These are phyloP conservation scores for Hippocampus comes DNA, from an alignment of 2,113 vertebrate species.

Conservation along the genomic window DNA sequence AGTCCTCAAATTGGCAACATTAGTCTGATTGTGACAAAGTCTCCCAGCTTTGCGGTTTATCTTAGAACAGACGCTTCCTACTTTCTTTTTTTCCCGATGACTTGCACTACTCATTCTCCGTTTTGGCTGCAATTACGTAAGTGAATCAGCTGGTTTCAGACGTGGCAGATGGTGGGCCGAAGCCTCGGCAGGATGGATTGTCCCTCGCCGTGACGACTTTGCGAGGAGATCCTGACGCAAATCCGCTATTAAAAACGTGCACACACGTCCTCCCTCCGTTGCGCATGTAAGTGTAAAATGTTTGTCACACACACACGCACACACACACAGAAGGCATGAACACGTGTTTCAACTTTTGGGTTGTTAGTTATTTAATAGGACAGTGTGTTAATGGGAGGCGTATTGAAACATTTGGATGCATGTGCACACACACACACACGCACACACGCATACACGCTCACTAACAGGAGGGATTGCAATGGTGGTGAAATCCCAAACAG, in stretches of 20 bases:
- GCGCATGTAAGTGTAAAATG: not conserved
- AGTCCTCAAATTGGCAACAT: too few species aligned
- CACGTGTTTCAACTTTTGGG: not conserved
- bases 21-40: too few species aligned
- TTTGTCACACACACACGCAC: not conserved
- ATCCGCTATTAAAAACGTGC: not conserved
- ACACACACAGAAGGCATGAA: not conserved
- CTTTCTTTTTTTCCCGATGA: not conserved
- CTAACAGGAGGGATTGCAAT: conserved; percentile 43
- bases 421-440: not conserved
- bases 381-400: conserved; percentile 2
- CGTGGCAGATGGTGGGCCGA: not conserved
- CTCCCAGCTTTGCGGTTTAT: too few species aligned
- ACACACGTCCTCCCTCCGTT: not conserved
- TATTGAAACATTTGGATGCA: conserved; percentile 16
- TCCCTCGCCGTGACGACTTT: not conserved
- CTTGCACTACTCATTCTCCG: not conserved
- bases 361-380: not conserved
- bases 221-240: not conserved
- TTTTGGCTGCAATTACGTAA: not conserved
- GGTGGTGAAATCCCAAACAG: conserved; percentile 43
- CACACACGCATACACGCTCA: too few species aligned
- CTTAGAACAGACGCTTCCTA: too few species aligned
- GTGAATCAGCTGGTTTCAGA: not conserved
- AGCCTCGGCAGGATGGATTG: not conserved